Evolutionary conservation across 2,888 invertebrate species (phyloP).

Genomic region (Hipparchia sbordonii): DNA sequence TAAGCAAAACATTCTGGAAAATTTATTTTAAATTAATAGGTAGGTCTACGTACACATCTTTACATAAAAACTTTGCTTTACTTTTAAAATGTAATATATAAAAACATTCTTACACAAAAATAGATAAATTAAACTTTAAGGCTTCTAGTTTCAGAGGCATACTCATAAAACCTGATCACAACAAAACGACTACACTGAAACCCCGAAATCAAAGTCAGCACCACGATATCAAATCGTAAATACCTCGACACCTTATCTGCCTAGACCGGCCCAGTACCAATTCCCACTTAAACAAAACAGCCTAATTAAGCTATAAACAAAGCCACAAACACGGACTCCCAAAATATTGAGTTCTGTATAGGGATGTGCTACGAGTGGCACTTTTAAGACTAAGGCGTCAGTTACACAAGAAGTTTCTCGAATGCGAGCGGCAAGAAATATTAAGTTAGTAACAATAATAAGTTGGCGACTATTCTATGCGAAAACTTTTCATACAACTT

Average conservation of each 20-base stretch:
- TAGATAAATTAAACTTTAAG: conserved; percentile 38
- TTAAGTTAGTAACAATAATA: no score
- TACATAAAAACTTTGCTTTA: no score
- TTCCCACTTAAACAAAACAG: conserved; percentile 79
- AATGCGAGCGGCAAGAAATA: no score
- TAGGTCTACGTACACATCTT: no score
- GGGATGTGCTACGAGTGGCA: conserved; percentile 3
- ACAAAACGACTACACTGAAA: conserved; percentile 61
- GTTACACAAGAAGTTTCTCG: no score
- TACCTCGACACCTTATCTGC: conserved; percentile 79
- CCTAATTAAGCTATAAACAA: conserved; percentile 83
- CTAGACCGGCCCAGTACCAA: conserved; percentile 69
- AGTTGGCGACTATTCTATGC: no score
- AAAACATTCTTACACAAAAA: background rate
- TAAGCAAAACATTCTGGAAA: no score
- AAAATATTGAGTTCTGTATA: conserved; percentile 62
- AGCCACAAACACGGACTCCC: conserved; percentile 76
- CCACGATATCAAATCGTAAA: conserved; percentile 73
- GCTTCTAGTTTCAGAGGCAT: conserved; percentile 43
- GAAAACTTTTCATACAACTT: no score
- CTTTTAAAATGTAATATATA: no score
- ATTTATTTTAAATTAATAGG: no score
- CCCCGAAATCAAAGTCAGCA: conserved; percentile 52
- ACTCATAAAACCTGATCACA: conserved; percentile 58
- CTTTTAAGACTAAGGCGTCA: background rate